Evolutionary conservation across 2,113 vertebrate species (phyloP).

Genomic region (Mellivora capensis): DNA sequence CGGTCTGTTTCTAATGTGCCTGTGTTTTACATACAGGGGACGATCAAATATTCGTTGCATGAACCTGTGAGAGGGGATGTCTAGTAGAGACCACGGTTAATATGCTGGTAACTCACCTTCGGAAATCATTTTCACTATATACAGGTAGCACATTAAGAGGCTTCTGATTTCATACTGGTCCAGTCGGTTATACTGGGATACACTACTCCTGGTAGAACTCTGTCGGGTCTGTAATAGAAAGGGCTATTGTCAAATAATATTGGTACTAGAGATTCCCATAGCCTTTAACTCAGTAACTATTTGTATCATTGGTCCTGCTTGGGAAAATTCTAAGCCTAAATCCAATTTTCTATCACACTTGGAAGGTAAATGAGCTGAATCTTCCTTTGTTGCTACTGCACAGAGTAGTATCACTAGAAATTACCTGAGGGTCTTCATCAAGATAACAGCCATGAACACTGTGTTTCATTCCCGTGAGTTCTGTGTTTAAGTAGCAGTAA

Average conservation of each 20-base stretch:
- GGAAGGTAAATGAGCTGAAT: not conserved
- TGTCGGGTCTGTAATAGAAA: constrained; percentile 80
- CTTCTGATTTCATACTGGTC: constrained; percentile 93
- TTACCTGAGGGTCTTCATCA: not conserved
- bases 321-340: constrained; percentile 15
- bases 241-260: not conserved
- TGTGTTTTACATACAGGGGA: not conserved
- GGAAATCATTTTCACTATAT: constrained; percentile 92
- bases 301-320: constrained; percentile 3
- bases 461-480: not conserved
- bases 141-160: constrained; percentile 93
- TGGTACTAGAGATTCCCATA: not conserved
- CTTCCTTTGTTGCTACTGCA: not conserved
- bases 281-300: not conserved
- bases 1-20: not conserved
- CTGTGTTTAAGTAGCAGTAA: not conserved
- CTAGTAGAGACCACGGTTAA: not conserved
- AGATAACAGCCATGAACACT: not conserved
- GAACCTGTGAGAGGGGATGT: not conserved
- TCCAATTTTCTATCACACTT: not conserved
- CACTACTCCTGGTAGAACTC: constrained; percentile 86
- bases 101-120: constrained; percentile 87
- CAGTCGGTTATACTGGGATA: constrained; percentile 86
- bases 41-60: not conserved
- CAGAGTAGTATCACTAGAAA: not conserved